Evolutionary conservation across 1,140 invertebrate genomes (phyloP).

Genomic region (Ooceraea biroi): DNA sequence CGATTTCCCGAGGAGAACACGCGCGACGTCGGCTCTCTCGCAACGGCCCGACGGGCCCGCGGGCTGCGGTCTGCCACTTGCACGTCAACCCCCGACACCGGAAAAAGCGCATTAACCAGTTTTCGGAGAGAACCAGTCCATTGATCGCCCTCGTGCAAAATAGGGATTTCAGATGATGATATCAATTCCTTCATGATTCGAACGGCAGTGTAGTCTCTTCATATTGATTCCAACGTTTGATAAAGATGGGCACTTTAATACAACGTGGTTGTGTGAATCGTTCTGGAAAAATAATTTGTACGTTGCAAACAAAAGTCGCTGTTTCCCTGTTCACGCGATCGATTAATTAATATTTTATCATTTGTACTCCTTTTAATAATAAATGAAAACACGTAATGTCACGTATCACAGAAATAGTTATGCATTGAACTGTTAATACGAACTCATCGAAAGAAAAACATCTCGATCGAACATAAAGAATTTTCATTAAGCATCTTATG

Average conservation of each 20-base stretch:
- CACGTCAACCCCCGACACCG: slow-evolving; percentile 52
- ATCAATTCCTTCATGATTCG: slow-evolving; percentile 23
- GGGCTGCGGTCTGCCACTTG: slow-evolving; percentile 70
- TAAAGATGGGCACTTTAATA: background rate
- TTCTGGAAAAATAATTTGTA: background rate
- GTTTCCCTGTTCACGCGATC: background rate
- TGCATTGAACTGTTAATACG: background rate
- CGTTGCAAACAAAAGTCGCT: background rate
- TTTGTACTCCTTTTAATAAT: background rate
- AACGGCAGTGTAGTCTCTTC: background rate
- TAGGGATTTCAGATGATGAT: slow-evolving; percentile 18
- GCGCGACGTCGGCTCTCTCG: slow-evolving; percentile 26
- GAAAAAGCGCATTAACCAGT: slow-evolving; percentile 56
- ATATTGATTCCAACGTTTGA: background rate
- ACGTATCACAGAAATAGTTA: background rate
- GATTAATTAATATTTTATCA: background rate
- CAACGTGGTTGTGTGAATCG: background rate
- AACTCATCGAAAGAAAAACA: background rate
- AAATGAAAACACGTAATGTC: background rate
- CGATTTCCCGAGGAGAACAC: slow-evolving; percentile 67
- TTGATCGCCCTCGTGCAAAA: background rate
- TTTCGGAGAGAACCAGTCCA: slow-evolving; percentile 9
- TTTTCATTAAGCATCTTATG: background rate
- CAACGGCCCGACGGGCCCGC: slow-evolving; percentile 35
- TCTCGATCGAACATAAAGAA: background rate